Evolutionary conservation across 35 echinoderm and acorn worm species (phyloP), one percentile per base, ranked within the genome.

Genomic region (Diadema setosum): DNA sequence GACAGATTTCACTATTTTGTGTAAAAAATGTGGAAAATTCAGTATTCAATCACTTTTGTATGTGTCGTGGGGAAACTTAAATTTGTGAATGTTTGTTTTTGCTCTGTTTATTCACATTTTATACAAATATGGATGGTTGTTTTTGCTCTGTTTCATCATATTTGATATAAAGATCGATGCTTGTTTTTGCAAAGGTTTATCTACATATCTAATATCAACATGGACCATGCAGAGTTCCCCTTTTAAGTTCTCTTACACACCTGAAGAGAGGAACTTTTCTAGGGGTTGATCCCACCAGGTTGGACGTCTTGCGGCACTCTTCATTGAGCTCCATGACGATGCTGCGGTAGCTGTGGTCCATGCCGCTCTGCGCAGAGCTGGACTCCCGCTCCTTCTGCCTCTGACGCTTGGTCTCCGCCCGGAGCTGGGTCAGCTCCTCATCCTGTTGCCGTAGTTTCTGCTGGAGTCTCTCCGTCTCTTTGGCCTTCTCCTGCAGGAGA

Each of bases 251-350:
- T 24, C 23, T n/a, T n/a, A 29, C 48, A 52, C 70, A 93, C 91
- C 57, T 48, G 45, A 85, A 84, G 1, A 85, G 42, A 12, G 81
- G 49, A 16, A 90, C 50, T 80, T 90, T 85, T 16, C 93, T 69
- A 1, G 94, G 85, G 2, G 93, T 70, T 0, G 61, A 42, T 25
- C 89, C 89, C 0, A 94, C 40, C n/a, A 94, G 39, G 16, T 63
- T 70, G 20, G 88, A 84, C 1, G 92, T 89, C 74, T 89, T 91
- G 52, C 88, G 87, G 56, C 96, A 94, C 83, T 94, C 96, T 50
- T 98, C 92, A 73, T 92, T 98, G 15, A 98, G 63, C 43, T 98
- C 92, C 21, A 67, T 46, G 6, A 98, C 45, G 2, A 98, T 81
- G 32, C 78, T 85, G 36, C 93, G 64, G 57, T 59, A 88, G 3